These are phyloP conservation scores for Anguilla anguilla DNA, from an alignment of 2,797 vertebrate species.

Conservation along the genomic window DNA sequence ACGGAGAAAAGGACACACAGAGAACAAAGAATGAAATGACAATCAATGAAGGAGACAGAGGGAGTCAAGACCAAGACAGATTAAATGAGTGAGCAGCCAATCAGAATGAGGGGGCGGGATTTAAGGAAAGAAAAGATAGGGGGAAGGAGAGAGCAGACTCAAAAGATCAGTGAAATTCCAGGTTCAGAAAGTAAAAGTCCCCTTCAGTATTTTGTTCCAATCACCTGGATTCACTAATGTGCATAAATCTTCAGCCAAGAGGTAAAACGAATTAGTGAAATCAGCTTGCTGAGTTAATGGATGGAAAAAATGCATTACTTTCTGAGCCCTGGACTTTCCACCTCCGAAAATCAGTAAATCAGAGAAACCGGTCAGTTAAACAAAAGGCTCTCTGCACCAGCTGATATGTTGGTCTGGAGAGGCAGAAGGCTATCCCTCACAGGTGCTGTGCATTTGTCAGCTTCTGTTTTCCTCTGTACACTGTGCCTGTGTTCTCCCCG, in stretches of 20 bases:
- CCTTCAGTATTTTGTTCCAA: not conserved
- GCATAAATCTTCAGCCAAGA: not conserved
- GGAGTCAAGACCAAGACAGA: not conserved
- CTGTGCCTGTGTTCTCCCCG: not conserved
- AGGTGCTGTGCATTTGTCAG: not conserved
- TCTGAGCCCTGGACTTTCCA: not conserved
- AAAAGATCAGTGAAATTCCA: not conserved
- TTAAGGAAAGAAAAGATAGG: not conserved
- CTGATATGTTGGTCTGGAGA: not conserved
- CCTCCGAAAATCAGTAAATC: not conserved
- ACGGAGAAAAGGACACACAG: not conserved
- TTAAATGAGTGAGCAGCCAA: not conserved
- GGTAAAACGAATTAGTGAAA: not conserved
- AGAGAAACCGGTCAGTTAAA: not conserved
- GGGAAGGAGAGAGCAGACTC: not conserved
- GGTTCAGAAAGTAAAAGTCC: not conserved
- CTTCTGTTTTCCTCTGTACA: not conserved
- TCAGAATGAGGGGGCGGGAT: not conserved
- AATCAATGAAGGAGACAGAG: not conserved
- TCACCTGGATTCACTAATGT: not conserved
- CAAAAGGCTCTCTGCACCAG: not conserved
- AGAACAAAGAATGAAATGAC: not conserved
- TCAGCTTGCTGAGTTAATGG: not conserved
- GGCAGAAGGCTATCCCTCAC: not conserved
- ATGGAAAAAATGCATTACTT: not conserved